A percentile compares a stretch with the other conserved stretches of the same genome.
Conservation (phyloP, 2,113 vertebrate species). For the Fregetta grallaria region DNA sequence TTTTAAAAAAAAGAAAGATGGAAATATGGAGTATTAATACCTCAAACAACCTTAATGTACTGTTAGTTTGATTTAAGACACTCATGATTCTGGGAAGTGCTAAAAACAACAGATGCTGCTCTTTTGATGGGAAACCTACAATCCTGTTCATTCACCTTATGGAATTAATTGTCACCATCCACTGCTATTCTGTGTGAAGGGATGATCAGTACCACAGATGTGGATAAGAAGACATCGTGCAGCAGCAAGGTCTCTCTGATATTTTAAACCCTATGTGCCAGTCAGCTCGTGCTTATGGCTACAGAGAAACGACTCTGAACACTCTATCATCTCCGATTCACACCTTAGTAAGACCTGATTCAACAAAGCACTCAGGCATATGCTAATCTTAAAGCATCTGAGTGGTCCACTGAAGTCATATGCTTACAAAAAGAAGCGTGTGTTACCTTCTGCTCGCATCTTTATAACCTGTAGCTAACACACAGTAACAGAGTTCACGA, state of each 20-base stretch:
- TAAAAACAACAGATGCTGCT: conserved; percentile 65
- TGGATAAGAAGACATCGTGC: fast-evolving
- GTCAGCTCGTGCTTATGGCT: neutral
- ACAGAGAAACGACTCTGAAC: neutral
- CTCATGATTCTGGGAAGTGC: neutral
- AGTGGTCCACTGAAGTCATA: neutral
- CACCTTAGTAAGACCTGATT: neutral
- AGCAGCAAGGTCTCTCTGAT: neutral
- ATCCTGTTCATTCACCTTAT: conserved; percentile 36
- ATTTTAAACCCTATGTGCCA: neutral
- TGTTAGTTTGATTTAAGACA: conserved; percentile 29
- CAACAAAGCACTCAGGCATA: neutral
- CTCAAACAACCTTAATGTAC: conserved; percentile 50
- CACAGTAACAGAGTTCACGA: fast-evolving
- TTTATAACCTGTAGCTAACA: neutral
- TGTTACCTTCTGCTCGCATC: neutral
- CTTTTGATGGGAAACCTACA: conserved; percentile 30
- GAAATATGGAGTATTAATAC: conserved; percentile 32
- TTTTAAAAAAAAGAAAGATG: neutral
- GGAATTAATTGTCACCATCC: neutral
- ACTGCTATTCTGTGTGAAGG: neutral
- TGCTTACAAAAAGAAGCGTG: neutral
- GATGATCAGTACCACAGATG: neutral
- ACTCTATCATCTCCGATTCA: fast-evolving
- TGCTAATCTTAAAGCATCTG: neutral